Percentiles rank a stretch among this genome's conserved stretches.
Evolutionary conservation across 2,888 invertebrate genomes (phyloP).

Genomic region (Orchesellides sinensis): DNA sequence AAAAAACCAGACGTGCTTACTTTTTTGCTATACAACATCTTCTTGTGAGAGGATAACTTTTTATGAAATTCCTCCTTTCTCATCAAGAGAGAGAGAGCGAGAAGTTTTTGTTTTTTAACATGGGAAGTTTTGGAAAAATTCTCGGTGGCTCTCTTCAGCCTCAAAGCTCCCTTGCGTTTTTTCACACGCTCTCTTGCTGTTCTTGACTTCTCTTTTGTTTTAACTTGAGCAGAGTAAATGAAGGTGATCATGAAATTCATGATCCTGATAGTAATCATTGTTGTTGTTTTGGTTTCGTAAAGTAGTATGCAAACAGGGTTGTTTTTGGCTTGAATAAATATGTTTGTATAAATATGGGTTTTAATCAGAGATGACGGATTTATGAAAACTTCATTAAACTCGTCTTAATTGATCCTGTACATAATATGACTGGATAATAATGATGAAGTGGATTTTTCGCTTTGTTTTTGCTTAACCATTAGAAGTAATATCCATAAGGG

Average conservation of each 20-base stretch:
- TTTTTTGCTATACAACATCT: too few species aligned
- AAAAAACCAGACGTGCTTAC: too few species aligned
- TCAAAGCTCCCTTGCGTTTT: neutral
- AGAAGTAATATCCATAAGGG: too few species aligned
- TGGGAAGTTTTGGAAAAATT: conserved; percentile 16
- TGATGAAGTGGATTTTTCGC: conserved; percentile 44
- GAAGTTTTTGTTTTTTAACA: too few species aligned
- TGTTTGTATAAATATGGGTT: too few species aligned
- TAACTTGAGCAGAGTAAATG: conserved; percentile 1
- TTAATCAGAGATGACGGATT: neutral
- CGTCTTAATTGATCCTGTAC: neutral
- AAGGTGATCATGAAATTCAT: too few species aligned
- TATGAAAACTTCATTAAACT: conserved; percentile 7
- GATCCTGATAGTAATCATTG: too few species aligned
- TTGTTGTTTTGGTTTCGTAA: neutral
- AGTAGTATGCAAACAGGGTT: too few species aligned
- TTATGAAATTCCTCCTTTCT: too few species aligned
- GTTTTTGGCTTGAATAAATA: too few species aligned
- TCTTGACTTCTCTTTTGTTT: conserved; percentile 2
- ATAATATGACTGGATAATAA: conserved; percentile 51
- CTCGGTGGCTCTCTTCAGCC: neutral
- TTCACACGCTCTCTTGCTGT: conserved; percentile 24
- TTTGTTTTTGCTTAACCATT: neutral
- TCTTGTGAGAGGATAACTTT: too few species aligned
- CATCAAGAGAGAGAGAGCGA: too few species aligned